Conservation (phyloP, 2,113 vertebrate genomes). For the Mesembrinibis cayennensis region DNA sequence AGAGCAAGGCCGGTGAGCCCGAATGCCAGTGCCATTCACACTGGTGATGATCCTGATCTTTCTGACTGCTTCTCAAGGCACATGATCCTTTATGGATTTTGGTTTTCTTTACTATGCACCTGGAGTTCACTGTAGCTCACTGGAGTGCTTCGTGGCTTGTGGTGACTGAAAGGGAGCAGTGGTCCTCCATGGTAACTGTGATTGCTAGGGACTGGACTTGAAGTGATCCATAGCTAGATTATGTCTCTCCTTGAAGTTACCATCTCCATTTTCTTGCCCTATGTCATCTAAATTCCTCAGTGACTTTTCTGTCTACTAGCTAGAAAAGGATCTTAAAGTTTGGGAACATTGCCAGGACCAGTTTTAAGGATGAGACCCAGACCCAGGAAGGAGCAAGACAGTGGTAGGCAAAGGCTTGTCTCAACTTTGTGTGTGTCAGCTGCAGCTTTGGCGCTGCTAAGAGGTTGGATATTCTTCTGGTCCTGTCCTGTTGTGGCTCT, state of each 20-base stretch:
- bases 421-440: background rate
- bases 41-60: background rate
- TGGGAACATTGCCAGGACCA: accelerated
- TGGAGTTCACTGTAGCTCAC: background rate
- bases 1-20: background rate
- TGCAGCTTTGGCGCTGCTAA: background rate
- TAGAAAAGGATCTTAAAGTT: background rate
- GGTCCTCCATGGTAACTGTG: background rate
- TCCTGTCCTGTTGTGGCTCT: background rate
- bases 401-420: background rate
- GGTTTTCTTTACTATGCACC: background rate
- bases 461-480: background rate
- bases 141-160: background rate
- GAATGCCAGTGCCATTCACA: background rate
- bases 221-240: background rate
- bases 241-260: background rate
- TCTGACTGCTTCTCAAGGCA: accelerated
- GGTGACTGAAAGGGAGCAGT: background rate
- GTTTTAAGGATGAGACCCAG: background rate
- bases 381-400: background rate
- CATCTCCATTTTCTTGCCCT: background rate
- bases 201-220: background rate
- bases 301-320: background rate
- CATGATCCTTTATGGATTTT: background rate
- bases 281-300: background rate